Conservation (phyloP, 2,113 vertebrate species). For the Siphamia tubifer region DNA sequence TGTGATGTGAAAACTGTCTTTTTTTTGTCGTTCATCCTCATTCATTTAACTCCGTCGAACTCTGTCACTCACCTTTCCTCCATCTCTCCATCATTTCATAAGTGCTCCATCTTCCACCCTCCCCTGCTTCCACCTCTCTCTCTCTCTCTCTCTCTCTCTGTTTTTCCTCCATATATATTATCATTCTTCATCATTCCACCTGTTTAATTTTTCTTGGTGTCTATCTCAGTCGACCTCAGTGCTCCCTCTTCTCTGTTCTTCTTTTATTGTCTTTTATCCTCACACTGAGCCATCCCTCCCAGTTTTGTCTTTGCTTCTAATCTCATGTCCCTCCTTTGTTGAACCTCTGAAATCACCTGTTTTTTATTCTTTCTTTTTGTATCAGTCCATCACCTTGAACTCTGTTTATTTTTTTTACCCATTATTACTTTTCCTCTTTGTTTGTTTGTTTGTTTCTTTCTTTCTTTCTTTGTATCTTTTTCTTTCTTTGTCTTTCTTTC, state of each 20-base stretch:
- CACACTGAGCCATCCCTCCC: neutral
- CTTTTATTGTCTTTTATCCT: neutral
- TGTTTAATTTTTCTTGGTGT: neutral
- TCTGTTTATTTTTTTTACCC: neutral
- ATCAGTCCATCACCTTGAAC: neutral
- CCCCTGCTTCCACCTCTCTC: constrained; percentile 8
- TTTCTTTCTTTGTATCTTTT: constrained; percentile 22
- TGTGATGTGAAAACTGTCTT: constrained; percentile 4
- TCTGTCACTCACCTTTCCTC: constrained; percentile 17
- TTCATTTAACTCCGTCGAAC: neutral
- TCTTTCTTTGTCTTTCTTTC: too few species aligned
- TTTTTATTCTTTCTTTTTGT: neutral
- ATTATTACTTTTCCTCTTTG: neutral
- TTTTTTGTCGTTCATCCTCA: constrained; percentile 5
- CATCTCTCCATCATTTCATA: constrained; percentile 2
- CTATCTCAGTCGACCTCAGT: neutral
- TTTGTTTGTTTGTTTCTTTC: too few species aligned
- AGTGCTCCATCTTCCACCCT: constrained; percentile 3
- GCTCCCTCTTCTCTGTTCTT: neutral
- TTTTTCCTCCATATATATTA: neutral
- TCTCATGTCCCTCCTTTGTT: constrained; percentile 4
- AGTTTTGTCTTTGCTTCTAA: constrained; percentile 21
- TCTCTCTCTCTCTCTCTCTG: neutral
- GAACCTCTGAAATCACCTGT: neutral
- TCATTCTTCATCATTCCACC: neutral